Percentiles rank a stretch among this genome's conserved stretches.
phyloP scores from a whole-genome alignment of 2,113 vertebrate genomes.

The Paraplagusia blochii region DNA sequence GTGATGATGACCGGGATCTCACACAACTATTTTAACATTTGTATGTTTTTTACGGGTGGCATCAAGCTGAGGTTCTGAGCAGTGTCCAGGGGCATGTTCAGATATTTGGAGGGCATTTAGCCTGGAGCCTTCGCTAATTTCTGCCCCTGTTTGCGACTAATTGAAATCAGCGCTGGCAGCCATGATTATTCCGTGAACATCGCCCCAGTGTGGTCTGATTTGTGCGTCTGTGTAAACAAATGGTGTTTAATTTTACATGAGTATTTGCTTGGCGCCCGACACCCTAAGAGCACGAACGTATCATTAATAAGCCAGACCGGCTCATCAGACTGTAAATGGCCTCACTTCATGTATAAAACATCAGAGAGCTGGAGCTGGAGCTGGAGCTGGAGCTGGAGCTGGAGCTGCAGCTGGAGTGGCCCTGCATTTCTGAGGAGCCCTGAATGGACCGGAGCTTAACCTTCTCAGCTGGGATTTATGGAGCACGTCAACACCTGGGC shows the following conservation, averaged over 20 bases:
- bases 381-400: no score
- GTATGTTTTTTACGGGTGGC: no score
- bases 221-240: conserved; percentile 69
- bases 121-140: no score
- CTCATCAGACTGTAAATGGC: conserved; percentile 72
- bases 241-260: conserved; percentile 74
- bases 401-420: no score
- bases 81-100: no score
- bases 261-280: conserved; percentile 70
- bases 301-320: conserved; percentile 74
- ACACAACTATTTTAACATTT: conserved; percentile 24
- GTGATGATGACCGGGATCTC: not conserved
- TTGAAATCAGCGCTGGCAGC: conserved; percentile 22
- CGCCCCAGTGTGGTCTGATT: conserved; percentile 57
- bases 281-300: conserved; percentile 65
- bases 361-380: conserved; percentile 51
- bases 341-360: conserved; percentile 73
- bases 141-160: conserved; percentile 2
- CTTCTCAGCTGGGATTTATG: conserved; percentile 51
- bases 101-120: no score
- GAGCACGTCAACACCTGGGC: conserved; percentile 59
- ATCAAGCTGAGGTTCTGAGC: no score
- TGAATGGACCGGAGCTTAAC: conserved; percentile 28
- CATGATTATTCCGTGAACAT: conserved; percentile 46
- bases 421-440: conserved; percentile 55